Base-by-base conservation (phyloP, 1,140 invertebrate genomes). In the Drosophila mayri region DNA sequence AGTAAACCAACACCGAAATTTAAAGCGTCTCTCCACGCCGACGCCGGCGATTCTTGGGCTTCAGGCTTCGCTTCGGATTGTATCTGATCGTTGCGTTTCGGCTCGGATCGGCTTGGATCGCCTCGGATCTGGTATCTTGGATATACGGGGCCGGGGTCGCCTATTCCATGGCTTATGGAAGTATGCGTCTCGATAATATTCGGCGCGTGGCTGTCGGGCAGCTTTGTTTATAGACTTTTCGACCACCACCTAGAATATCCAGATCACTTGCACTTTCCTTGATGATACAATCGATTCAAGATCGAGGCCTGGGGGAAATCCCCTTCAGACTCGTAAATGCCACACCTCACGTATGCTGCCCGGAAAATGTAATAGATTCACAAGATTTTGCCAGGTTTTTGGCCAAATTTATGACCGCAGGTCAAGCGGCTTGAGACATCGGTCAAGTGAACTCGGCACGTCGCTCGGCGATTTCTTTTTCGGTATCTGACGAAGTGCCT, bases 401-500 rank as follows among this genome's bases (percentile, higher is more conserved):
- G 63, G 70, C 57, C 64, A 54, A 50, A 44, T 58, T 41, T 50
- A 58, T 72, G 61, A 20, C 44, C 30, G 49, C 79, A 60, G 83
- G 83, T 86, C 82, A 86, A 55, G 70, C 50, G 65, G 70, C 28
- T 62, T 30, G 44, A 64, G 50, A 74, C 64, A 85, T 85, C 81
- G 82, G 82, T 81, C 82, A 86, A 86, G 79, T 81, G 60, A 86
- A 71, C 82, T 54, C 61, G 68, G 18, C 70, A 60, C 68, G 67
- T 86, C 80, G 25, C 59, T 62, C 41, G 25, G 25, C 11, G 37
- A 49, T 65, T 61, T 60, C 38, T 38, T 54, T 63, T 59, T 37
- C 20, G 46, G 59, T 67, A 52, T 63, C 37, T 49, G 54, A 25
- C 25, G 25, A 52, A 28, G 11, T 30, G 63, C 54, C 37, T 47